Evolutionary conservation across 2,797 vertebrate species (phyloP).

Genomic region (Bradypus variegatus): DNA sequence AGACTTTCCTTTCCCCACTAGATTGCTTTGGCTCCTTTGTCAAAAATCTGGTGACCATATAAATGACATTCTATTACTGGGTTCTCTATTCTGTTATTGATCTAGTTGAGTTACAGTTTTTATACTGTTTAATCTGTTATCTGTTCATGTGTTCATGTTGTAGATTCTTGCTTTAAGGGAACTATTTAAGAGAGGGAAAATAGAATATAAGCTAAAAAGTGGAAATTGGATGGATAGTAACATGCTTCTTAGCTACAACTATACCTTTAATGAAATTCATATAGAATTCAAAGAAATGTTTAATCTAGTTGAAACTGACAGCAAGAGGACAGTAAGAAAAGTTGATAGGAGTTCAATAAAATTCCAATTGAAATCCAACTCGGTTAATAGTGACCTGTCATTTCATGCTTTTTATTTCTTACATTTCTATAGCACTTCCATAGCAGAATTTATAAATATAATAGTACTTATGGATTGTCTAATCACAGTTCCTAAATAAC

Average conservation of each 20-base stretch:
- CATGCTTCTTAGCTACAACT: background rate
- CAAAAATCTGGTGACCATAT: background rate
- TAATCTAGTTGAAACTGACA: background rate
- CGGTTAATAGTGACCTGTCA: background rate
- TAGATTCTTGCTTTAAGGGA: background rate
- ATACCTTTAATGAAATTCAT: background rate
- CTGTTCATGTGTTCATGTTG: background rate
- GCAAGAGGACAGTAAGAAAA: background rate
- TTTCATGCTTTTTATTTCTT: background rate
- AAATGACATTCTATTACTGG: background rate
- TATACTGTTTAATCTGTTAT: background rate
- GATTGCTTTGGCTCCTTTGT: background rate
- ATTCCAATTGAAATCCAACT: background rate
- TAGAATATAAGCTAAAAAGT: background rate
- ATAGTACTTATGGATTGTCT: background rate
- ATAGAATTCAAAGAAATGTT: background rate
- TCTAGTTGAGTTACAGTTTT: background rate
- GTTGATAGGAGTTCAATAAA: background rate
- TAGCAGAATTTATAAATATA: background rate
- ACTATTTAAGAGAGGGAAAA: background rate
- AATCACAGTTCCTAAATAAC: background rate
- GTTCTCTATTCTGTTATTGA: background rate
- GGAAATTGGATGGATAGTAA: background rate
- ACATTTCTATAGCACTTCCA: background rate
- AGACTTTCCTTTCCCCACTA: background rate